Conservation (phyloP, 2,113 vertebrate genomes). For the western clawed frog (Xenopus tropicalis) region DNA sequence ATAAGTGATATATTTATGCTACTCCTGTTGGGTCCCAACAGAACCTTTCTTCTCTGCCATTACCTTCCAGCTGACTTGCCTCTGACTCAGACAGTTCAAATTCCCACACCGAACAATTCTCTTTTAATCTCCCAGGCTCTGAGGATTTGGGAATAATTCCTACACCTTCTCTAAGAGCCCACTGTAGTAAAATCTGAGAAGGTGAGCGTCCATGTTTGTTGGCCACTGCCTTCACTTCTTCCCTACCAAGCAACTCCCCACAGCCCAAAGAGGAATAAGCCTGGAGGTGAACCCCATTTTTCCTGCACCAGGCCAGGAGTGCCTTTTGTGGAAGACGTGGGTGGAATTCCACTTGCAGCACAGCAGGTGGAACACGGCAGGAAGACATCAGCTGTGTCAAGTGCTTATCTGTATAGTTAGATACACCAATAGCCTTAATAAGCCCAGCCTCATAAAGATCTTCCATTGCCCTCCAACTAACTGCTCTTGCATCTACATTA, state of each 20-base stretch:
- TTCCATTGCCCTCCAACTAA: conserved; percentile 71
- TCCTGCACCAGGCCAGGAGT: conserved; percentile 62
- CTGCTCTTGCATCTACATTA: conserved; percentile 62
- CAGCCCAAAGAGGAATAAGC: conserved; percentile 74
- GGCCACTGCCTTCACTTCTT: conserved; percentile 61
- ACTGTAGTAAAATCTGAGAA: conserved; percentile 72
- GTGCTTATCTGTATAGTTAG: conserved; percentile 73
- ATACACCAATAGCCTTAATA: conserved; percentile 75
- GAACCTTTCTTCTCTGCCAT: conserved; percentile 65
- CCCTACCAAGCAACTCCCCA: conserved; percentile 61
- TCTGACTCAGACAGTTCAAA: conserved; percentile 62
- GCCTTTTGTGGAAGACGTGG: conserved; percentile 65
- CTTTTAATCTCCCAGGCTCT: conserved; percentile 57
- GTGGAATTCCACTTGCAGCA: conserved; percentile 75
- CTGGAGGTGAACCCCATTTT: conserved; percentile 68
- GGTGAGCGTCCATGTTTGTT: conserved; percentile 51
- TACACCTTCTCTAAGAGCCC: conserved; percentile 72
- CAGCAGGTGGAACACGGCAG: conserved; percentile 64
- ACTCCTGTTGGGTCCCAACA: conserved; percentile 74
- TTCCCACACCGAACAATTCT: conserved; percentile 66
- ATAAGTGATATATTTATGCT: conserved; percentile 44
- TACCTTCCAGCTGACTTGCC: conserved; percentile 58
- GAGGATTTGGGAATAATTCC: conserved; percentile 73
- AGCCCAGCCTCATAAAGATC: conserved; percentile 61
- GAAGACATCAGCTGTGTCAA: conserved; percentile 62